A percentile compares a stretch with the other conserved stretches of the same genome.
Conservation (phyloP, 1,140 invertebrate species). For the Zaprionus kolodkinae region DNA sequence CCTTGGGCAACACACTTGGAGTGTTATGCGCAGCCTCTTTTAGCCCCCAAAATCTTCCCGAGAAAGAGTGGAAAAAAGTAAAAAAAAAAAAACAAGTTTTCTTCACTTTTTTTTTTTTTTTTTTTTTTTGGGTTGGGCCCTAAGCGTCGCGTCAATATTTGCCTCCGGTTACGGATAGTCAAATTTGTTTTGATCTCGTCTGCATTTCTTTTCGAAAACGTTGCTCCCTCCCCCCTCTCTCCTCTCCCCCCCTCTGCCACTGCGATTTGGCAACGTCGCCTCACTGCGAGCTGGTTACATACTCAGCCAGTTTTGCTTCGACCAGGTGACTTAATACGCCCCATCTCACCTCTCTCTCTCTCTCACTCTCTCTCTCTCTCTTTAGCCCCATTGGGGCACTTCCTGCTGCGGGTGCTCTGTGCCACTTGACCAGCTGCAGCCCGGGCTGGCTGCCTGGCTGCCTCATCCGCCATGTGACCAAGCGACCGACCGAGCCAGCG, state of each 20-base stretch:
- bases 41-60: neutral
- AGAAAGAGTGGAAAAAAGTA: neutral
- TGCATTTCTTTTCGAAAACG: conserved; percentile 25
- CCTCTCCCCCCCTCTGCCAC: neutral
- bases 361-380: neutral
- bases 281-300: conserved; percentile 47
- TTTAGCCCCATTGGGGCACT: neutral
- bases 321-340: conserved; percentile 10
- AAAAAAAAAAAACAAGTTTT: neutral
- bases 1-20: neutral
- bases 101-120: no score
- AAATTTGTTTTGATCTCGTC: conserved; percentile 22
- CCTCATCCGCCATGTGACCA: conserved; percentile 3
- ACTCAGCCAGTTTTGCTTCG: conserved; percentile 17
- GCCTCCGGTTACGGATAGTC: conserved; percentile 10
- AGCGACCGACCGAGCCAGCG: conserved; percentile 12
- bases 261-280: neutral
- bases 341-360: neutral
- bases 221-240: neutral
- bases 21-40: neutral
- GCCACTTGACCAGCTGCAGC: conserved; percentile 37
- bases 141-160: conserved; percentile 12
- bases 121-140: neutral
- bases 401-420: conserved; percentile 15
- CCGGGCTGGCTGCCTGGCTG: no score